Evolutionary conservation across 23 tunicate species (phyloP), one percentile per base, ranked within the genome.

Genomic region (Phallusia fumigata): DNA sequence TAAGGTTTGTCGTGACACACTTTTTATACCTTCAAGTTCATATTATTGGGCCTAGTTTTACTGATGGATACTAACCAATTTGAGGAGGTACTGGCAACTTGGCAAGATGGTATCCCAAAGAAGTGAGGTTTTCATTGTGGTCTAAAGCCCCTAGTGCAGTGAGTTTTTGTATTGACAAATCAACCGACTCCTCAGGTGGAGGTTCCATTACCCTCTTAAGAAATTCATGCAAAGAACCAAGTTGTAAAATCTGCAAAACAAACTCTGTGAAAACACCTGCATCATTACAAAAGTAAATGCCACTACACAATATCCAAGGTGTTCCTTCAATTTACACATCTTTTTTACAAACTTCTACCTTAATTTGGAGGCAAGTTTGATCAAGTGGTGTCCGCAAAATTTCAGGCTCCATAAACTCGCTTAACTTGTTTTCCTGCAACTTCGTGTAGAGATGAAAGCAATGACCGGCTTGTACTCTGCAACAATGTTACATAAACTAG

Each of bases 21-120:
- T n/a, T n/a, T n/a, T n/a, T n/a, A n/a, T n/a, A n/a, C n/a, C n/a
- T n/a, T n/a, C n/a, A n/a, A n/a, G n/a, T n/a, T n/a, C n/a, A n/a
- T n/a, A n/a, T n/a, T n/a, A n/a, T n/a, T n/a, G n/a, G n/a, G n/a
- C n/a, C n/a, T n/a, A n/a, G n/a, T n/a, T n/a, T n/a, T n/a, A n/a
- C 53, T 53, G 28, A 3, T 40, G 10, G 47, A 40, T 58, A 64
- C 76, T 65, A 19, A 53, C 91, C 91, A 53, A 92, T 83, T 35
- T 92, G 97, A 44, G 97, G 97, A 49, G 87, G 91, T 51, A 92
- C 97, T 32, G 97, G 97, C 24, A 92, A 77, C 75, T 78, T 85
- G 22, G 97, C 84, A 22, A 92, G 86, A 76, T 92, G 97, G 36
- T 84, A 87, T 24, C 97, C 97, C 45, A 92, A 81, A 3, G 97